phyloP scores from a whole-genome alignment of 1,140 invertebrate species.

The Dinothrombium tinctorium region DNA sequence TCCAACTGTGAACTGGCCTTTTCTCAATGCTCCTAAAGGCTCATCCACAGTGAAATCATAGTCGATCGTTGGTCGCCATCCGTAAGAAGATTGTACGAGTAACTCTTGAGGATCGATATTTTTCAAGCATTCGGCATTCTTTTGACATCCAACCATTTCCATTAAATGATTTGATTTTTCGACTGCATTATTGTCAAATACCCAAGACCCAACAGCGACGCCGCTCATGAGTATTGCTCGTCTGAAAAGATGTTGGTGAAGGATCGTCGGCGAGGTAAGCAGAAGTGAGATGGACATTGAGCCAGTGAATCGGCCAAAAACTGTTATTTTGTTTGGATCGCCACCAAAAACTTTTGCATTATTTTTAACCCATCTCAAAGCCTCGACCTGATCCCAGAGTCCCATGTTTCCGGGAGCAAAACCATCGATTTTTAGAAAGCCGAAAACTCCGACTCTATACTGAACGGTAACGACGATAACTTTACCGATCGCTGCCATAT shows the following conservation, averaged over 20 bases:
- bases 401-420: conserved; percentile 48
- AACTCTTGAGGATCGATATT: conserved; percentile 6
- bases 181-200: conserved; percentile 12
- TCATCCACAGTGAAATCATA: conserved; percentile 9
- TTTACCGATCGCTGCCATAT: conserved; percentile 16
- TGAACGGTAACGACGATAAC: conserved; percentile 21
- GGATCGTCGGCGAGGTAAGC: conserved; percentile 11
- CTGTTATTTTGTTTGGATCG: conserved; percentile 66
- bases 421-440: conserved; percentile 37
- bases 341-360: conserved; percentile 77
- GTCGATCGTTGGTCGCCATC: conserved; percentile 14
- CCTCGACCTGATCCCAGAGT: conserved; percentile 79
- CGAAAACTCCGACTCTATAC: conserved; percentile 32
- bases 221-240: conserved; percentile 17
- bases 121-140: conserved; percentile 11
- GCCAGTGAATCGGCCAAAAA: conserved; percentile 37
- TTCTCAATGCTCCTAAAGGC: conserved; percentile 6
- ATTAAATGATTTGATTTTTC: conserved; percentile 1
- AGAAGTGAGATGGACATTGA: conserved; percentile 16
- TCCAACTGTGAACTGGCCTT: conserved; percentile 1
- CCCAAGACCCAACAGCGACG: conserved; percentile 14
- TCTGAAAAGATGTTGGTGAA: conserved; percentile 12
- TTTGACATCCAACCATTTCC: neutral
- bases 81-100: conserved; percentile 1
- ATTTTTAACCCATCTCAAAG: conserved; percentile 73